Percentiles rank a stretch among this genome's conserved stretches.
Evolutionary conservation across 2,888 invertebrate genomes (phyloP).

Genomic region (Pristionchus fissidentatus): DNA sequence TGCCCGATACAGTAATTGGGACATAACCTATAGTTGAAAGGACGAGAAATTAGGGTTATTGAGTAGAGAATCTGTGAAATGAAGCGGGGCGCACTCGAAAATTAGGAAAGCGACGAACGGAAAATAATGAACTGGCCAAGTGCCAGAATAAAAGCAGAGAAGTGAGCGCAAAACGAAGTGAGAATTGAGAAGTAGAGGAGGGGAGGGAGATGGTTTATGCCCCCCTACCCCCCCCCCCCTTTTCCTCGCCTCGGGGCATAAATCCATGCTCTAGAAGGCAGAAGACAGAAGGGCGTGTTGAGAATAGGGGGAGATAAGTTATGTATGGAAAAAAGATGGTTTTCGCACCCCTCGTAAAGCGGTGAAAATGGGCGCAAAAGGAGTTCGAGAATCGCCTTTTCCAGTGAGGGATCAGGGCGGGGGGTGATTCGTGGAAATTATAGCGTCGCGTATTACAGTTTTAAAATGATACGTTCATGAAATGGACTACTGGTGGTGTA

Average conservation of each 20-base stretch:
- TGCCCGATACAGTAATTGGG: too few relatives aligned
- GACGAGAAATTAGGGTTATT: too few relatives aligned
- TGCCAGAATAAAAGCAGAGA: background rate
- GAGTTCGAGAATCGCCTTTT: too few relatives aligned
- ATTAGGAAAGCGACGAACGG: background rate
- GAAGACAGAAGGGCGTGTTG: background rate
- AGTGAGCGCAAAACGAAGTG: background rate
- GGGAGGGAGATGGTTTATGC: conserved; percentile 26
- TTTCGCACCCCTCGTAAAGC: too few relatives aligned
- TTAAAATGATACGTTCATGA: too few relatives aligned
- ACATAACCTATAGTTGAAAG: too few relatives aligned
- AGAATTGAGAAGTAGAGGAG: background rate
- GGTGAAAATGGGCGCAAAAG: too few relatives aligned
- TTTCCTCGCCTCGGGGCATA: conserved; percentile 3
- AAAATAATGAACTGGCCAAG: too few relatives aligned
- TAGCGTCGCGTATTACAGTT: background rate
- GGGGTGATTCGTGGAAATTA: background rate
- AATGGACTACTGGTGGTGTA: too few relatives aligned
- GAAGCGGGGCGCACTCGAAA: background rate
- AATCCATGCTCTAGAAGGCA: background rate
- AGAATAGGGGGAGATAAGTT: background rate
- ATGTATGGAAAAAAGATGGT: background rate
- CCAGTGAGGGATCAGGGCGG: background rate
- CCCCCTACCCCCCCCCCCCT: too few relatives aligned
- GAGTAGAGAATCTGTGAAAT: background rate